Percentiles rank a stretch among this genome's conserved stretches.
Conservation (phyloP, 1,140 invertebrate genomes). For the Brachionus rubens region DNA sequence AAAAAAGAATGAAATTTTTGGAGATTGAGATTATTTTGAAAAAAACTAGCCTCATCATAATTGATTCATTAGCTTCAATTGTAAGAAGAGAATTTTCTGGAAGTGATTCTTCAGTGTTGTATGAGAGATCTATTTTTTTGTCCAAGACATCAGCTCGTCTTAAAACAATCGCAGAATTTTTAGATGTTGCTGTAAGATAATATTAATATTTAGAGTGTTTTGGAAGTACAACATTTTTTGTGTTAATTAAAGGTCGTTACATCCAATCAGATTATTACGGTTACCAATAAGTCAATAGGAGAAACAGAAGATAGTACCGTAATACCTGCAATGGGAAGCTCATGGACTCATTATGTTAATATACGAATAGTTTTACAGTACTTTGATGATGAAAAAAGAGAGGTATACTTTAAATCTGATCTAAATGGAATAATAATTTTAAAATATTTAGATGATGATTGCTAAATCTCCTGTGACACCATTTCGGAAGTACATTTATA, state of each 20-base stretch:
- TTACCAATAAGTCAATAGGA: background rate
- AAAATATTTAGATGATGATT: background rate
- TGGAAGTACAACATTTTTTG: no score
- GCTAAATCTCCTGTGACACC: constrained; percentile 5
- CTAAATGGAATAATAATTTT: no score
- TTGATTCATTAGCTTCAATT: constrained; percentile 22
- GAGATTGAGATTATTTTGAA: constrained; percentile 8
- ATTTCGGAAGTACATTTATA: constrained; percentile 10
- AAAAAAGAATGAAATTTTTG: background rate
- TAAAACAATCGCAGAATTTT: background rate
- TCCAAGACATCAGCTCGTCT: background rate
- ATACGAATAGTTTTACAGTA: constrained; percentile 9
- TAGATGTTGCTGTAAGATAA: constrained; percentile 4
- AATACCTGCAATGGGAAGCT: background rate
- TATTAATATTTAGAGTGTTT: no score
- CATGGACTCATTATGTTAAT: constrained; percentile 33
- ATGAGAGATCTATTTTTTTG: constrained; percentile 33
- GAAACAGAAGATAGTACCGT: background rate
- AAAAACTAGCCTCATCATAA: constrained; percentile 9
- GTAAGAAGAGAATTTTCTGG: constrained; percentile 23
- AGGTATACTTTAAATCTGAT: background rate
- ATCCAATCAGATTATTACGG: constrained; percentile 4
- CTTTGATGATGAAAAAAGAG: constrained; percentile 12
- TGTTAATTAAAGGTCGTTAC: background rate
- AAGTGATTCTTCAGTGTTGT: background rate